Conservation (phyloP, 2,113 vertebrate genomes). For the Toxostoma redivivum region DNA sequence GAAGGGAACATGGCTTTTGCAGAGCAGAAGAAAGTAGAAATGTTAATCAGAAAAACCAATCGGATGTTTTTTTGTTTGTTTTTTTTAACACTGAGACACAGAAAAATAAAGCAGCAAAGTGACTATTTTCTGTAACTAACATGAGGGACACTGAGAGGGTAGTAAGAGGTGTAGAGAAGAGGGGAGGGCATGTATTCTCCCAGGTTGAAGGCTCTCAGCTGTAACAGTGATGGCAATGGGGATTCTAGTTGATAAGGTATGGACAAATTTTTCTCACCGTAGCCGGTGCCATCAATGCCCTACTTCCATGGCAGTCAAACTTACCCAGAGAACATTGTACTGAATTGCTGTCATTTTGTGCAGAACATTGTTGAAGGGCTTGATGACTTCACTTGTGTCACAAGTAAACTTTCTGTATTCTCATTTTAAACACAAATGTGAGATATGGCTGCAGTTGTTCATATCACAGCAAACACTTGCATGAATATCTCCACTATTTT, state of each 20-base stretch:
- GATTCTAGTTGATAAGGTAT: not conserved
- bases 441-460: rapidly evolving
- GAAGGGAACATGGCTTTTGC: not conserved
- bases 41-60: not conserved
- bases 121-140: not conserved
- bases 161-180: not conserved
- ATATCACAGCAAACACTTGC: not conserved
- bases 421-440: not conserved
- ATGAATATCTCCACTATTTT: not conserved
- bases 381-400: not conserved
- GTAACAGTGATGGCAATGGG: not conserved
- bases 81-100: not conserved
- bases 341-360: not conserved
- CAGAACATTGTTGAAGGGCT: not conserved
- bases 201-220: not conserved
- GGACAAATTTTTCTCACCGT: not conserved
- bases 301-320: not conserved
- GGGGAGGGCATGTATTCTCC: not conserved
- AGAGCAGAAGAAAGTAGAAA: not conserved
- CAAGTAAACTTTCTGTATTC: not conserved
- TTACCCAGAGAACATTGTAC: not conserved
- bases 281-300: not conserved
- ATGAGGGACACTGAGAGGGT: not conserved
- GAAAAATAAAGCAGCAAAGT: not conserved
- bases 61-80: not conserved